Base-by-base conservation (phyloP, 1,140 invertebrate species). In the Arctopsyche grandis region DNA sequence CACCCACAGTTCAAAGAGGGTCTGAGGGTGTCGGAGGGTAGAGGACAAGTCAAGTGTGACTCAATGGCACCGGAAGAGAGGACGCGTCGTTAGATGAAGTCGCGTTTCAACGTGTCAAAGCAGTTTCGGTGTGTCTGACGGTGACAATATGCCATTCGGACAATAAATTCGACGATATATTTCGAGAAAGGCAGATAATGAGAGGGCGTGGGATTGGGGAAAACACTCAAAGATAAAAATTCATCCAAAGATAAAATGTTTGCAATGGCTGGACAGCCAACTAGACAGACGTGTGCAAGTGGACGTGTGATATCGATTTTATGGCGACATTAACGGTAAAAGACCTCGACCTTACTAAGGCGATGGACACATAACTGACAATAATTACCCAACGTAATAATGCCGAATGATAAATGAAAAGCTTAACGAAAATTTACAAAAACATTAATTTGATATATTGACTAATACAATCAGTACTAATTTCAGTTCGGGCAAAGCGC, bases 51-150 rank as follows among this genome's bases (percentile, higher is more conserved):
- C 71, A 56, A 74, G 44, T 16, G 38, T 14, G 10, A 38, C 43
- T 74, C 70, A 56, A 74, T 56, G 21, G 24, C 10, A 16, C 43
- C 70, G 70, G 70, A 74, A 74, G 70, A 16, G 43, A 74, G 44
- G 70, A 74, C 21, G 19, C n/a, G 44, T 74, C 16, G 70, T 70
- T 70, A 70, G 69, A 70, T 70, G 60, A 21, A 66, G 60, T 66
- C 26, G 69, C 69, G 24, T 74, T 43, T 44, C 16, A 46, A 43
- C 24, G 70, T 26, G 70, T 74, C 70, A 74, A 74, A 74, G 44
- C 70, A 7, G 48, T 16, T 52, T 74, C 70, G 48, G 16, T 14
- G 16, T 52, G 70, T 26, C 70, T 56, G 69, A 70, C 29, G 19
- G 10, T 70, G 69, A 70, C 69, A 70, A 38, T 29, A 29, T 70